A percentile compares a stretch with the other conserved stretches of the same genome.
These are phyloP conservation scores for Amphilophus citrinellus DNA, from an alignment of 2,113 vertebrate genomes.

Conservation along the genomic window DNA sequence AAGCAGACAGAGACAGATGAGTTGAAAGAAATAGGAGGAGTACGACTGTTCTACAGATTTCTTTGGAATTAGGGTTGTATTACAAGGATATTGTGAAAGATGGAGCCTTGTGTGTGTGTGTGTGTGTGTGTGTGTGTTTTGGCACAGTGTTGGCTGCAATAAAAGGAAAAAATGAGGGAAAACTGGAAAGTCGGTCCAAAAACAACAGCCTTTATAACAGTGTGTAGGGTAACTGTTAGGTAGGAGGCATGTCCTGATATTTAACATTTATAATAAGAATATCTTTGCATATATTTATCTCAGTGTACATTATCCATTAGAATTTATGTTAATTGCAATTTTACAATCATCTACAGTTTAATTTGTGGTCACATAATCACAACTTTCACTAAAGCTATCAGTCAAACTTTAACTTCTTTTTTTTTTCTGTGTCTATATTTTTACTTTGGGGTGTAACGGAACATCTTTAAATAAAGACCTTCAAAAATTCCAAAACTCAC, in stretches of 20 bases:
- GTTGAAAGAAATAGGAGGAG: neutral
- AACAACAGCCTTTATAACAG: neutral
- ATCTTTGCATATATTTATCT: neutral
- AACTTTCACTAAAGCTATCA: neutral
- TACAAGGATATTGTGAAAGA: slow-evolving; percentile 12
- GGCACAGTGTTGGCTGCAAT: slow-evolving; percentile 3
- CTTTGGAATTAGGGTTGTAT: slow-evolving; percentile 1
- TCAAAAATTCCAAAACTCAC: neutral
- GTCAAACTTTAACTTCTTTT: neutral
- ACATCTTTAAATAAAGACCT: neutral
- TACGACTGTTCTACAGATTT: neutral
- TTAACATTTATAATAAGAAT: slow-evolving; percentile 5
- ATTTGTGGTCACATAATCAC: neutral
- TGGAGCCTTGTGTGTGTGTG: neutral
- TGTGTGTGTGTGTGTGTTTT: slow-evolving; percentile 7
- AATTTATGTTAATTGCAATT: neutral
- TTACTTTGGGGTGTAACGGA: neutral
- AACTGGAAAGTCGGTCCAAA: neutral
- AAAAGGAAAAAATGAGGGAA: neutral
- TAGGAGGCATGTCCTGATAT: neutral
- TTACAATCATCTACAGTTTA: neutral
- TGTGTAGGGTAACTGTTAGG: neutral
- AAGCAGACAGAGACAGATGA: slow-evolving; percentile 37
- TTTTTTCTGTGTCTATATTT: too few species aligned
- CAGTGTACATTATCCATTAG: neutral